Base-by-base conservation (phyloP, 1,140 invertebrate genomes). In the Carposina sasakii region DNA sequence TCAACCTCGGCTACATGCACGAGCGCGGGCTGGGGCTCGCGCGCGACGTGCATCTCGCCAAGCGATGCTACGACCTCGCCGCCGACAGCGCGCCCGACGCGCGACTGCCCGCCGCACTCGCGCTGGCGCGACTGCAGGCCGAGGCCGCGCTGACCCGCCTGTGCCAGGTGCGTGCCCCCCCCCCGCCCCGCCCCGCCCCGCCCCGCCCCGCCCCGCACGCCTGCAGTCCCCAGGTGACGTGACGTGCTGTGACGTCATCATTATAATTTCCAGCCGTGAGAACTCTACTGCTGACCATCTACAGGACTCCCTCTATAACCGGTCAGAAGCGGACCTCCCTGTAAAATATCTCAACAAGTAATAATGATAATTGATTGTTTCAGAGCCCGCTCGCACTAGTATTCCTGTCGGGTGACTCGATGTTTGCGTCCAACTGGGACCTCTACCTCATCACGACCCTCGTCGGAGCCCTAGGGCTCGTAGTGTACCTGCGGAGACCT, bases 1-100 rank as follows among this genome's bases (percentile, higher is more conserved):
- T 99, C 73, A 99, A 99, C 86, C 88, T 99, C 34, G 98, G 96
- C 2, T 99, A 99, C 74, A 99, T 99, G 98, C 97, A 99, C 81
- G 98, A 99, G 85, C 93, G 95, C 66, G 98, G 98, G 0, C 87
- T 99, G 15, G 98, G 98, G 3, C 91, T 98, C 81, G 86, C 89
- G 3, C 87, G 88, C 52, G 93, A 95, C 79, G 89, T 92, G 60
- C 92, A 95, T 81, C 78, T 95, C 23, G 93, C 93, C 2, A 95
- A 95, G 78, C 88, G 98, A 34, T 98, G 96, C 76, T 99, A 99
- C 82, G 98, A 99, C 86, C 90, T 95, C 71, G 98, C 98, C 1
- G 96, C 97, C 0, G 97, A 99, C 76, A 95, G 96, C 0, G 96
- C 92, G 81, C 87, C 91, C 0, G 98, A 99, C 82, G 98, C 98